phyloP scores from a whole-genome alignment of 53 echinoderm and acorn worm species.

The Antedon mediterranea region DNA sequence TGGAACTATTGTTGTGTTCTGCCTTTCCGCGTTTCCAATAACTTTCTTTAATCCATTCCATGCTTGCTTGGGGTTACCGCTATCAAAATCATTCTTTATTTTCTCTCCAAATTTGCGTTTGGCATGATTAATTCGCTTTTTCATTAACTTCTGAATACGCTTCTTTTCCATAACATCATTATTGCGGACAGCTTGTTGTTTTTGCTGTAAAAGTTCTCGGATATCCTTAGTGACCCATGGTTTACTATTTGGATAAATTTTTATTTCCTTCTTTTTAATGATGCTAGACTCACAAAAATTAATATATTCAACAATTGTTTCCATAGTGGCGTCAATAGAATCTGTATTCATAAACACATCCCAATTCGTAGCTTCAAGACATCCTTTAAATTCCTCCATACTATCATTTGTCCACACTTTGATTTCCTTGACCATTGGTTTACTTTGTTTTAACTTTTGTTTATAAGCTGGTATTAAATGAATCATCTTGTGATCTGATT shows the following conservation, averaged over 20 bases:
- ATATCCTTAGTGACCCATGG: conserved; percentile 14
- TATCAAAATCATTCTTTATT: neutral
- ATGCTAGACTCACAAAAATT: conserved; percentile 16
- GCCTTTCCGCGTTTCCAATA: neutral
- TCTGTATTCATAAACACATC: neutral
- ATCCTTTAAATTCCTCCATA: neutral
- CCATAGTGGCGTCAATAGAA: neutral
- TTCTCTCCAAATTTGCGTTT: neutral
- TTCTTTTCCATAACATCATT: too few species aligned
- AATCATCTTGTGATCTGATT: too few species aligned
- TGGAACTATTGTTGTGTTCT: neutral
- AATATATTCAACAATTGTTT: conserved; percentile 7
- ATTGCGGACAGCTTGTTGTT: too few species aligned
- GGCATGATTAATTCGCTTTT: neutral
- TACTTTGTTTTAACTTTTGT: conserved; percentile 10
- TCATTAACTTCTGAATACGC: neutral
- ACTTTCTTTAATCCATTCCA: neutral
- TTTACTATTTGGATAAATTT: conserved; percentile 19
- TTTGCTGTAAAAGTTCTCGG: neutral
- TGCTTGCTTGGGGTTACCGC: neutral
- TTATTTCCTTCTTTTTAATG: conserved; percentile 1
- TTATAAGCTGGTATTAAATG: too few species aligned
- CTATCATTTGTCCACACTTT: neutral
- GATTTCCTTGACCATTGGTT: conserved; percentile 4
- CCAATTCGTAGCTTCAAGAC: conserved; percentile 15